Evolutionary conservation across 1,140 invertebrate genomes (phyloP).

Genomic region (Drosophila varians): DNA sequence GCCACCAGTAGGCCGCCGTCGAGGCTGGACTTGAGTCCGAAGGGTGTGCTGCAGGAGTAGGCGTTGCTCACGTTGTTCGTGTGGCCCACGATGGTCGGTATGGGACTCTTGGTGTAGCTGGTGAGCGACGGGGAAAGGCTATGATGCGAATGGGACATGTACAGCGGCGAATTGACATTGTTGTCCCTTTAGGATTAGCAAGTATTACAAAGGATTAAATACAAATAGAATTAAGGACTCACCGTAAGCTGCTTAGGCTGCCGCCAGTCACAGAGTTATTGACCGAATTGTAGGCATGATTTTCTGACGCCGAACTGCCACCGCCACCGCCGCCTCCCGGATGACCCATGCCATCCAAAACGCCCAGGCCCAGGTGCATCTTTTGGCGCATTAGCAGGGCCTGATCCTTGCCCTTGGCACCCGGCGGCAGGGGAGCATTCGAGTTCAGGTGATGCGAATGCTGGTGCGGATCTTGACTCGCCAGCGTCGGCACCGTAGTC

Average conservation of each 20-base stretch:
- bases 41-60: constrained; percentile 73
- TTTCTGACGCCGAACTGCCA: constrained; percentile 32
- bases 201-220: neutral
- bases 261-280: constrained; percentile 62
- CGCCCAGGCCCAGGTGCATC: constrained; percentile 55
- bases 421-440: constrained; percentile 85
- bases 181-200: constrained; percentile 63
- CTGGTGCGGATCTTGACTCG: constrained; percentile 65
- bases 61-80: constrained; percentile 71
- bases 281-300: constrained; percentile 72
- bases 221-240: neutral
- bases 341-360: constrained; percentile 37
- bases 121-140: constrained; percentile 74
- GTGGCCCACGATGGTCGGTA: constrained; percentile 72
- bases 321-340: constrained; percentile 25
- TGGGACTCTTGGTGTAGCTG: constrained; percentile 76
- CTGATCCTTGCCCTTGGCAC: constrained; percentile 76
- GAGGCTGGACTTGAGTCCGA: constrained; percentile 57
- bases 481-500: constrained; percentile 71
- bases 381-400: constrained; percentile 83
- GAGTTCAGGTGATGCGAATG: constrained; percentile 77
- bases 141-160: constrained; percentile 76
- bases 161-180: constrained; percentile 76
- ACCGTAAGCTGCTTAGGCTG: constrained; percentile 75
- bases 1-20: constrained; percentile 50